Evolutionary conservation across 2,888 invertebrate species (phyloP).

Genomic region (Phyllotreta cruciferae): DNA sequence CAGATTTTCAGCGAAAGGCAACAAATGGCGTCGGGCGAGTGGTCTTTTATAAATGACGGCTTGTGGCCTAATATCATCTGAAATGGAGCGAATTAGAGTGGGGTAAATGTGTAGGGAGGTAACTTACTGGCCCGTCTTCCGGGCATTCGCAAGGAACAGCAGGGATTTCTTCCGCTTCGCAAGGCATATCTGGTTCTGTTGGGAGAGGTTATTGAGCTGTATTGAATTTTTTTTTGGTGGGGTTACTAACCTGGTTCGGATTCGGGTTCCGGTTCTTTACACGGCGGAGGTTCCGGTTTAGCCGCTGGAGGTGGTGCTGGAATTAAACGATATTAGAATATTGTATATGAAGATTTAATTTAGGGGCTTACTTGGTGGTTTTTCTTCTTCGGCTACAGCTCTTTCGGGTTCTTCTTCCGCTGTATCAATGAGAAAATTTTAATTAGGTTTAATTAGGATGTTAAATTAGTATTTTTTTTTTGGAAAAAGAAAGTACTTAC

Average conservation of each 20-base stretch:
- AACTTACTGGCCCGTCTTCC: conserved; percentile 9
- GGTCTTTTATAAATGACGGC: conserved; percentile 50
- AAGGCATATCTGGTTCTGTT: background rate
- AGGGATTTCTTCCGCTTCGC: conserved; percentile 17
- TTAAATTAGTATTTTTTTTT: background rate
- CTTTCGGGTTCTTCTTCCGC: conserved; percentile 2
- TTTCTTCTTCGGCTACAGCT: background rate
- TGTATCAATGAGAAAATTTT: background rate
- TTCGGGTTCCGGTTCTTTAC: background rate
- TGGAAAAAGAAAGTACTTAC: too few relatives aligned
- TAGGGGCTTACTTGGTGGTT: background rate
- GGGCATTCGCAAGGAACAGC: background rate
- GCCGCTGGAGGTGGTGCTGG: background rate
- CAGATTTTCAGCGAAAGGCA: conserved; percentile 56
- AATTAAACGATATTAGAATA: background rate
- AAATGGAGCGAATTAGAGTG: background rate
- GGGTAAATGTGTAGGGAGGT: background rate
- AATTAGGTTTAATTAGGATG: background rate
- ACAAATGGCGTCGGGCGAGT: conserved; percentile 53
- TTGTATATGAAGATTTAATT: too few relatives aligned
- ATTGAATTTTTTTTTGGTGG: background rate
- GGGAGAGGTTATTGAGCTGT: background rate
- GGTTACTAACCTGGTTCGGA: conserved; percentile 3
- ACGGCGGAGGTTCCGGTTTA: background rate
- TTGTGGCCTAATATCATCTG: conserved; percentile 48